These are phyloP conservation scores for Telenomus remus DNA, from an alignment of 1,140 invertebrate genomes.

Conservation along the genomic window DNA sequence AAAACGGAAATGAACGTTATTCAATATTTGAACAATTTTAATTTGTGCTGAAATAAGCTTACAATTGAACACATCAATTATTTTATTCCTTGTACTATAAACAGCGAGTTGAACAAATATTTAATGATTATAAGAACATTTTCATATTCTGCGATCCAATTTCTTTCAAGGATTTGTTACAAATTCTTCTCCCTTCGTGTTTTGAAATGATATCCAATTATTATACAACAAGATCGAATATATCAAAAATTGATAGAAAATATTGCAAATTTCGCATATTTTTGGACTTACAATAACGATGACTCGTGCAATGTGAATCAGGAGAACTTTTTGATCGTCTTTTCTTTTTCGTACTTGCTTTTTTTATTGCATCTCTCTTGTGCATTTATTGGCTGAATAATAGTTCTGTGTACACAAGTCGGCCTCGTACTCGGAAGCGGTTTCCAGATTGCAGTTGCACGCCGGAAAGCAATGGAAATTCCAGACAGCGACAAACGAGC, in stretches of 20 bases:
- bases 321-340: too few species aligned
- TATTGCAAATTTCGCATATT: slow-evolving; percentile 15
- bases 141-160: too few species aligned
- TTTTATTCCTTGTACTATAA: too few species aligned
- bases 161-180: too few species aligned
- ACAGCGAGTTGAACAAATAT: too few species aligned
- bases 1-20: too few species aligned
- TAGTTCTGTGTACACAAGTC: slow-evolving; percentile 22
- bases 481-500: slow-evolving; percentile 37
- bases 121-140: too few species aligned
- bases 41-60: too few species aligned
- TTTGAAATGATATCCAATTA: slow-evolving; percentile 7
- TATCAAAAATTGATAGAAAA: too few species aligned
- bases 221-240: slow-evolving; percentile 18
- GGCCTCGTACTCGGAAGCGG: slow-evolving; percentile 36
- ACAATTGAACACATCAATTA: too few species aligned
- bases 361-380: slow-evolving; percentile 15
- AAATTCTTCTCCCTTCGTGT: too few species aligned
- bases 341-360: background rate
- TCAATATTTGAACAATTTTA: too few species aligned
- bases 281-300: slow-evolving; percentile 27
- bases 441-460: slow-evolving; percentile 30
- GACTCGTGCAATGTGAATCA: background rate
- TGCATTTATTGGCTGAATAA: slow-evolving; percentile 35
- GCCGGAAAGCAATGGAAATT: slow-evolving; percentile 9